Conservation (phyloP, 1,140 invertebrate genomes). For the Dreissena polymorpha region DNA sequence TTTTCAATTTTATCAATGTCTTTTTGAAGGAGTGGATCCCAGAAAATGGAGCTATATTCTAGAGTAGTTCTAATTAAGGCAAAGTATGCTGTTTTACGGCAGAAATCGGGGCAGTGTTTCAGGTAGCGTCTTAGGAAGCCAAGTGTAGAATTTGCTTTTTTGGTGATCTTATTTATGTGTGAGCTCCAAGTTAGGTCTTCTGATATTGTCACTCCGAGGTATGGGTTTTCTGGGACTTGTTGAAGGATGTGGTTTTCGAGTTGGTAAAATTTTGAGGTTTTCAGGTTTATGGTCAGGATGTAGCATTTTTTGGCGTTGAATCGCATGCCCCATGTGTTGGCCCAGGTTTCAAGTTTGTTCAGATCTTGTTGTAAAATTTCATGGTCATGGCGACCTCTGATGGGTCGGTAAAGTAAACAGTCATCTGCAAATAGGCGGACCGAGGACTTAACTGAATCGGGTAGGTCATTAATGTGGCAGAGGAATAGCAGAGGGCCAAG, state of each 20-base stretch:
- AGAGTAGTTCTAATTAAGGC: too few species aligned
- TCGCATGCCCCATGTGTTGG: conserved; percentile 17
- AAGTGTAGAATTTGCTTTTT: conserved; percentile 18
- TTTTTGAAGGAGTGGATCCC: too few species aligned
- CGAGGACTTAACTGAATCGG: conserved; percentile 42
- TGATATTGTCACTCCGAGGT: conserved; percentile 20
- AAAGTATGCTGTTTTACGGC: too few species aligned
- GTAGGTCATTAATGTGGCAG: conserved; percentile 56
- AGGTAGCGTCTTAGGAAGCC: too few species aligned
- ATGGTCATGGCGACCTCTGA: neutral
- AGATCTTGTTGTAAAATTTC: conserved; percentile 14
- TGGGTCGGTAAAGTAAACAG: conserved; percentile 12
- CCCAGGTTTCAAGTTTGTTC: conserved; percentile 1
- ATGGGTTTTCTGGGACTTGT: conserved; percentile 44
- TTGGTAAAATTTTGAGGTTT: conserved; percentile 25
- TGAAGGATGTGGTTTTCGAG: conserved; percentile 52
- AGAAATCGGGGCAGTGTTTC: too few species aligned
- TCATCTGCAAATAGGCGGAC: conserved; percentile 54
- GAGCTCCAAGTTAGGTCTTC: conserved; percentile 17
- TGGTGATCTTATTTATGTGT: conserved; percentile 24
- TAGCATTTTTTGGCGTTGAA: conserved; percentile 57
- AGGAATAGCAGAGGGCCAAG: conserved; percentile 27
- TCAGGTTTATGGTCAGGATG: conserved; percentile 39
- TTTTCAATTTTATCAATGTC: too few species aligned
- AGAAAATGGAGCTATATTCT: too few species aligned